A percentile compares a stretch with the other conserved stretches of the same genome.
phyloP scores from a whole-genome alignment of 2,113 vertebrate species.

The Phaethornis superciliosus region DNA sequence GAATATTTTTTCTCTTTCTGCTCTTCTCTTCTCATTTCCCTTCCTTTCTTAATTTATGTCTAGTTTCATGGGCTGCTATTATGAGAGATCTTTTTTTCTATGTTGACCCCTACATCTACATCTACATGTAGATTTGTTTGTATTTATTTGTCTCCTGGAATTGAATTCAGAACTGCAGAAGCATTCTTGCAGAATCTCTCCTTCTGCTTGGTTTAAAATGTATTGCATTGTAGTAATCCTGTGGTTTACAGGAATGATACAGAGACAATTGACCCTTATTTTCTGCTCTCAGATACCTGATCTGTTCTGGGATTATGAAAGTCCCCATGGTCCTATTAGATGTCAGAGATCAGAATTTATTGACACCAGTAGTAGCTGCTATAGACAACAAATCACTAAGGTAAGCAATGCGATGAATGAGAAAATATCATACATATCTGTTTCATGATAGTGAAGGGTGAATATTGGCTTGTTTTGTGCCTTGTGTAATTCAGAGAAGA shows the following conservation, averaged over 20 bases:
- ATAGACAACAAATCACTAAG: neutral
- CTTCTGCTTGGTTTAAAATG: neutral
- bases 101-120: too few relatives aligned
- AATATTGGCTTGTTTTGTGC: neutral
- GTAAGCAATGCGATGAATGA: neutral
- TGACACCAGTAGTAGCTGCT: neutral
- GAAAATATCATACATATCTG: neutral
- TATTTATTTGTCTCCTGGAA: constrained; percentile 2
- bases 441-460: neutral
- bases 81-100: neutral
- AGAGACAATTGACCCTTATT: constrained; percentile 55
- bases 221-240: neutral
- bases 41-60: neutral
- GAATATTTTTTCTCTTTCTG: neutral
- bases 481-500: neutral
- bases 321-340: neutral
- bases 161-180: neutral
- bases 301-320: neutral
- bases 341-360: neutral
- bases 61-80: neutral
- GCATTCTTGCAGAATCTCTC: neutral
- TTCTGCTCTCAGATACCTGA: constrained; percentile 17
- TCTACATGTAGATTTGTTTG: neutral
- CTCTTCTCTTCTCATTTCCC: neutral
- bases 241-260: constrained; percentile 10